Percentiles rank a stretch among this genome's conserved stretches.
Conservation (phyloP, 1,140 invertebrate species). For the Drosophila novamexicana region DNA sequence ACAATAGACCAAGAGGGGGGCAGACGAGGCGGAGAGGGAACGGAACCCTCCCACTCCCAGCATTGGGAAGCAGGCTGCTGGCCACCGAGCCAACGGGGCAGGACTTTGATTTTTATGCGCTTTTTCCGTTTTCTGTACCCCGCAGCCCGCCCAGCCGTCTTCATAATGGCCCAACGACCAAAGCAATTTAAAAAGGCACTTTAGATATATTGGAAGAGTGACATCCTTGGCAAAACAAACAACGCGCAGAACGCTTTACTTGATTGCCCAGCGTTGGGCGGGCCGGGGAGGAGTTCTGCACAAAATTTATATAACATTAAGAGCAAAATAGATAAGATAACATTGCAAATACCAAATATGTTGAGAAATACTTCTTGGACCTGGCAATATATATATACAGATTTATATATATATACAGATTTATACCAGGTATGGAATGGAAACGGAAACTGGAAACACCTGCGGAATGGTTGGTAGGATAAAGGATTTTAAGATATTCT, state of each 20-base stretch:
- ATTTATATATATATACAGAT: not conserved
- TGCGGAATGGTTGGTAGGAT: no score
- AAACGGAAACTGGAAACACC: no score
- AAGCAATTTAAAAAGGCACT: slow-evolving; percentile 53
- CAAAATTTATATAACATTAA: slow-evolving; percentile 22
- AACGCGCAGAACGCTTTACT: slow-evolving; percentile 5
- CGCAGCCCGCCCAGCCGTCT: not conserved
- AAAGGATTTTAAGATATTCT: no score
- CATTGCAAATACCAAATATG: not conserved
- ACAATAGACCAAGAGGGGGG: slow-evolving; percentile 46
- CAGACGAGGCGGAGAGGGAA: not conserved
- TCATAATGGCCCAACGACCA: slow-evolving; percentile 44
- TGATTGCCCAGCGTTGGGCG: slow-evolving; percentile 9
- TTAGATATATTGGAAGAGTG: slow-evolving; percentile 42
- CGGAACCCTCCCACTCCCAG: not conserved
- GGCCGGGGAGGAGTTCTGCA: not conserved
- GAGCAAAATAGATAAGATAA: slow-evolving; percentile 10
- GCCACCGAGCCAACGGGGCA: slow-evolving; percentile 12
- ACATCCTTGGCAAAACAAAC: slow-evolving; percentile 29
- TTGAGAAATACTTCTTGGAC: not conserved
- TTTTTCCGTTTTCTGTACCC: slow-evolving; percentile 33
- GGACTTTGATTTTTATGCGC: slow-evolving; percentile 70
- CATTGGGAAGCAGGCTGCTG: not conserved
- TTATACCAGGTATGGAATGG: no score
- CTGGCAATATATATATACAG: no score